These are phyloP conservation scores for Cerceris ruficornis DNA, from an alignment of 2,888 invertebrate species.

Conservation along the genomic window DNA sequence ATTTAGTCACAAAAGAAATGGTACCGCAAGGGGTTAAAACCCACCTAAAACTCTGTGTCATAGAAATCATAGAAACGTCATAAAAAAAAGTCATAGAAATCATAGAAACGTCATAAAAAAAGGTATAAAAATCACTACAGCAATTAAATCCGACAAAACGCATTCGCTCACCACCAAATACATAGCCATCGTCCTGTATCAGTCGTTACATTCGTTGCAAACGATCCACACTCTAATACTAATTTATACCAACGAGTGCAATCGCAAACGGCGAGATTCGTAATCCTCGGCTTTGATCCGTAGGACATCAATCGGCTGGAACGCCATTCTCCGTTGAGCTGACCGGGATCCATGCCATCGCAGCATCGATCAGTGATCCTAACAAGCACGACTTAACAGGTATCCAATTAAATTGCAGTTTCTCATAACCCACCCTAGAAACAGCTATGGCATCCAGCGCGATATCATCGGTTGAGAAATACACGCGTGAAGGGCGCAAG, in stretches of 20 bases:
- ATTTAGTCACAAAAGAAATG: too few species aligned
- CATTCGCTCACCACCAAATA: too few species aligned
- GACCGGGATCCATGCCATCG: slow-evolving; percentile 19
- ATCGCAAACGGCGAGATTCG: slow-evolving; percentile 48
- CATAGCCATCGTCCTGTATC: too few species aligned
- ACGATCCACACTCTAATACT: slow-evolving; percentile 26
- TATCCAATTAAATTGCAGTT: slow-evolving; percentile 46
- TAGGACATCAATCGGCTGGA: slow-evolving; percentile 41
- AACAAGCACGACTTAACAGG: slow-evolving; percentile 36
- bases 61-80: too few species aligned
- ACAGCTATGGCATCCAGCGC: slow-evolving; percentile 16
- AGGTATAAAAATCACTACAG: too few species aligned
- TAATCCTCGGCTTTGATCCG: slow-evolving; percentile 46
- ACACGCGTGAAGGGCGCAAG: slow-evolving; percentile 7
- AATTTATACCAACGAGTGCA: slow-evolving; percentile 48
- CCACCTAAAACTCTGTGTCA: too few species aligned
- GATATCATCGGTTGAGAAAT: not conserved
- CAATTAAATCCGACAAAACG: too few species aligned
- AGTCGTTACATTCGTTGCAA: too few species aligned
- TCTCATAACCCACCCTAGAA: slow-evolving; percentile 21
- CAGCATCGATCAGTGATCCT: slow-evolving; percentile 38
- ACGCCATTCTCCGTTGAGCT: slow-evolving; percentile 26
- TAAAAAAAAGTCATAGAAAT: too few species aligned
- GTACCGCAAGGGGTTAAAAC: too few species aligned
- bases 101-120: too few species aligned